Base-by-base conservation (phyloP, 2,888 invertebrate genomes). In the Drosophila diplacantha region DNA sequence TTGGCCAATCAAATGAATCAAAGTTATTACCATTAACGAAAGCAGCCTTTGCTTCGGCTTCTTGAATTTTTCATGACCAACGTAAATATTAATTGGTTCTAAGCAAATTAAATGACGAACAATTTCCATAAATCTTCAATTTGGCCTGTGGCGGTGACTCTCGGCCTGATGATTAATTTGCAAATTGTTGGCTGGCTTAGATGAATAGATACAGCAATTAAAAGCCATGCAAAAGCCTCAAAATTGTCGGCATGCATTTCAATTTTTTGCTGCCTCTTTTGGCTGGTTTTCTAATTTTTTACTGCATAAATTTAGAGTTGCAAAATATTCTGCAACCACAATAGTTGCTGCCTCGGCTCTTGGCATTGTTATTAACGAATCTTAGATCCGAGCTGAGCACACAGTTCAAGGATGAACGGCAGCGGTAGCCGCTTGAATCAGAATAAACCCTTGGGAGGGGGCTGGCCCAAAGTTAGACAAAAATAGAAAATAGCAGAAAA, bases 321-420 rank as follows among this genome's bases (percentile, higher is more conserved):
- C 70, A 67, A 55, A 76, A 68, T 31, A 24, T 51, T 71, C n/a
- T 57, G 49, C 52, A 69, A 61, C 60, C 57, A 44, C 73, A 69
- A 55, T 57, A 56, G 61, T 64, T 64, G 43, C 60, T 64, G 43
- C 41, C 37, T 51, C 43, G 62, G 35, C 49, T 31, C 44, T 74
- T 72, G 68, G 75, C 76, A 77, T 76, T 80, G 76, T 74, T 80
- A 58, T 59, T 77, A 62, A 68, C 60, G 41, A 64, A 74, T 53
- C 72, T 52, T 20, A 61, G 72, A 63, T 51, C 55, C 14, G 35
- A 31, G 49, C 47, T 54, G 46, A 57, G 51, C 37, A 32, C 62
- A 43, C 65, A 74, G 81, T 66, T 75, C 75, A 75, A 75, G 75
- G 75, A 75, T 79, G 65, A 53, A 64, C 58, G 53, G 56, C 64